Conservation (phyloP, 2,113 vertebrate species). For the Epinephelus fuscoguttatus region DNA sequence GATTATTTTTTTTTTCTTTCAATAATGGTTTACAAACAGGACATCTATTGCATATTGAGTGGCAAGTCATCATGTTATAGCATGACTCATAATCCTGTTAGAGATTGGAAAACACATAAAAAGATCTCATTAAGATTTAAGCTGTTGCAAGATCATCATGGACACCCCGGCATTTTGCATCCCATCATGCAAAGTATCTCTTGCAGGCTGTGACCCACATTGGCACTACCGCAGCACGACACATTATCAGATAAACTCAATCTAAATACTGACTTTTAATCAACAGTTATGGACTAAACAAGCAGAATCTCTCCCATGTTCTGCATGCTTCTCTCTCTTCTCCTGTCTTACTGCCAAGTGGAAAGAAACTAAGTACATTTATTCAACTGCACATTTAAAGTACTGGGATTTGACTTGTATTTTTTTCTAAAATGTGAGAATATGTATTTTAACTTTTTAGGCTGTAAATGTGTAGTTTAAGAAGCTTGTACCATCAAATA, state of each 20-base stretch:
- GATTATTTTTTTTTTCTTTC: conserved; percentile 66
- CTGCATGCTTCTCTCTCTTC: neutral
- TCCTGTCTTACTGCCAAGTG: neutral
- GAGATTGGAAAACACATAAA: conserved; percentile 59
- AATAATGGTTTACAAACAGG: conserved; percentile 63
- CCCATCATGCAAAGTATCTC: conserved; percentile 49
- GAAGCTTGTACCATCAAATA: neutral
- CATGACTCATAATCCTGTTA: conserved; percentile 75
- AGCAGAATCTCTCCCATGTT: neutral
- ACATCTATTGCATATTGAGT: conserved; percentile 61
- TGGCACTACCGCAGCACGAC: neutral
- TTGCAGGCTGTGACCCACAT: conserved; percentile 54
- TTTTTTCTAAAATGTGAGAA: neutral
- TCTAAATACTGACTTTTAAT: conserved; percentile 29
- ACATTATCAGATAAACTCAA: conserved; percentile 3
- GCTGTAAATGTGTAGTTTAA: neutral
- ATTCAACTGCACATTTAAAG: neutral
- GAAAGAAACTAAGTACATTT: neutral
- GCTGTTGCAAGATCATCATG: conserved; percentile 59
- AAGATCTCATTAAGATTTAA: conserved; percentile 76
- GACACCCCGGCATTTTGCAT: conserved; percentile 34
- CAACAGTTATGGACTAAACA: neutral
- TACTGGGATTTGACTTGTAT: neutral
- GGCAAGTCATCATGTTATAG: conserved; percentile 57
- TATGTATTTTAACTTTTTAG: neutral